These are phyloP conservation scores for Chamaea fasciata DNA, from an alignment of 2,113 vertebrate genomes.

Conservation along the genomic window DNA sequence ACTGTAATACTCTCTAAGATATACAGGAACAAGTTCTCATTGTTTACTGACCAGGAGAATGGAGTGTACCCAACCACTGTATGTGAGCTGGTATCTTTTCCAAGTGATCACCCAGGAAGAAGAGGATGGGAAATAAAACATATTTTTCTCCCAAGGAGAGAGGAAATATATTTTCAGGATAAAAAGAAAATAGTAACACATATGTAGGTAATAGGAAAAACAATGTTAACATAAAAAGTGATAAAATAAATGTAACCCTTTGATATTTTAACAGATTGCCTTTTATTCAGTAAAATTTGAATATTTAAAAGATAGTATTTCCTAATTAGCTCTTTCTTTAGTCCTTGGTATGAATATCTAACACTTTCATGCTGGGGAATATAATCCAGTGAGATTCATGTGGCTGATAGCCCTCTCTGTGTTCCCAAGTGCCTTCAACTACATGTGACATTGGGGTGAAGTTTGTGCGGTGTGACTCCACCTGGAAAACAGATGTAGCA, in stretches of 20 bases:
- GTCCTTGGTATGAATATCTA: neutral
- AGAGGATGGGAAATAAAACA: neutral
- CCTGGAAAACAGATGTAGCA: neutral
- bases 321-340: slow-evolving; percentile 27
- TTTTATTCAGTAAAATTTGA: neutral
- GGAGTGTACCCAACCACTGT: neutral
- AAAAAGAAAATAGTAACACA: neutral
- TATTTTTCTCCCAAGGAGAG: neutral
- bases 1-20: neutral
- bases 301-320: slow-evolving; percentile 25
- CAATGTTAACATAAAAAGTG: neutral
- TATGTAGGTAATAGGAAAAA: neutral
- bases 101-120: neutral
- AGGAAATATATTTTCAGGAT: neutral
- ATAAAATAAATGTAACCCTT: neutral
- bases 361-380: neutral
- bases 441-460: fast-evolving
- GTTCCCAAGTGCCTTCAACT: neutral
- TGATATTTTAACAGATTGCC: neutral
- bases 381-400: neutral
- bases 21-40: neutral
- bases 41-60: neutral
- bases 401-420: neutral
- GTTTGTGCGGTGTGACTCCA: neutral
- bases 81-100: neutral